Base-by-base conservation (phyloP, 2,888 invertebrate genomes). In the Taenaris catops region DNA sequence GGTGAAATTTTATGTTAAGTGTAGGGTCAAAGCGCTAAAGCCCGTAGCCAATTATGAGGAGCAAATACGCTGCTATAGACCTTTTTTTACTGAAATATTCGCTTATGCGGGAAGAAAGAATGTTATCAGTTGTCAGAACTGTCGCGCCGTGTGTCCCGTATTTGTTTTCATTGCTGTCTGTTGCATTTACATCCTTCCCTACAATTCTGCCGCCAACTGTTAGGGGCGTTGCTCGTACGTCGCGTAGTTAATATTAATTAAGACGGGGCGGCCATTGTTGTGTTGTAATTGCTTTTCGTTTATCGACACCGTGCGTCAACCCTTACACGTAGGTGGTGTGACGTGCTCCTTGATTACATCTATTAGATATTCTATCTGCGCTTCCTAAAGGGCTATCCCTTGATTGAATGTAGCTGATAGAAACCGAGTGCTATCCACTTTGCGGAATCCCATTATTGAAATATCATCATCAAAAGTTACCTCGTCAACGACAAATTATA, bases 81-180 rank as follows among this genome's bases (percentile, higher is more conserved):
- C n/a, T n/a, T n/a, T n/a, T n/a, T n/a, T 14, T 14, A 16, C 16
- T 5, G 16, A 14, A 4, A 14, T 3, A 4, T 14, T 14, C 4
- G 14, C 16, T 6, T 1, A 17, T 6, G 4, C 16, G 6, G 16
- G 16, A 6, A 17, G 6, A 17, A 17, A 6, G 16, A 3, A 6
- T 17, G 6, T 21, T 24, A 16, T 34, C 9, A n/a, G 28, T 24
- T 24, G 10, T 2, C 19, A n/a, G 8, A 9, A 20, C 35, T 20
- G 1, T 2, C 28, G 8, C 17, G 8, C 64, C 34, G 61, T 80
- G 49, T 61, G 58, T 58, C 50, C n/a, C 49, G 25, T 65, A 62
- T 80, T 75, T 78, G 72, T 78, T 79, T 79, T 71, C 71, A 61
- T 58, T 60, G 66, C 58, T 70, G 78, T 72, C 69, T 69, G 69